phyloP scores from a whole-genome alignment of 2,888 invertebrate species.

The Catocala nupta region DNA sequence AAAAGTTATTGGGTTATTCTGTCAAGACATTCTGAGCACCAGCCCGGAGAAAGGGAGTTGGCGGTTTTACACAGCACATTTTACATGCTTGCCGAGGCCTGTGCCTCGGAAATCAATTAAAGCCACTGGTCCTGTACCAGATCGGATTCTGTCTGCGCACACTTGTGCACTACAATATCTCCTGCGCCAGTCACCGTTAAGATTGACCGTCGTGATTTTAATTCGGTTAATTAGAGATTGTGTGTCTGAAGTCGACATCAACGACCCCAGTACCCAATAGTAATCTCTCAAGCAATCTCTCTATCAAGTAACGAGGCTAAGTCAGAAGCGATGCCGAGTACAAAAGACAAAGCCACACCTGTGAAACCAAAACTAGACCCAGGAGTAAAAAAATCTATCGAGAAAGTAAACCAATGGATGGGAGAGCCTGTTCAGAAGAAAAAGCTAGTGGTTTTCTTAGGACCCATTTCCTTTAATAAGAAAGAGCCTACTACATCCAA shows the following conservation, averaged over 20 bases:
- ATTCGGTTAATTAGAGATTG: neutral
- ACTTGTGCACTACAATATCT: too few species aligned
- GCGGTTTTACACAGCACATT: too few species aligned
- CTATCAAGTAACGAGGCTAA: conserved; percentile 3
- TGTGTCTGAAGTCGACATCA: neutral
- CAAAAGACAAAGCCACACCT: neutral
- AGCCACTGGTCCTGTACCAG: too few species aligned
- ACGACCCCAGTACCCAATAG: conserved; percentile 4
- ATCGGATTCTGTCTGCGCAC: too few species aligned
- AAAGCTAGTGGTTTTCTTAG: conserved; percentile 35
- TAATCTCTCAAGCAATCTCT: neutral
- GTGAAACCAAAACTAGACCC: conserved; percentile 30
- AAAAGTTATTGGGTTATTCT: too few species aligned
- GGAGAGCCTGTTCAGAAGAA: conserved; percentile 34
- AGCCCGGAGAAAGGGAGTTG: too few species aligned
- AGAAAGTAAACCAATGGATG: conserved; percentile 64
- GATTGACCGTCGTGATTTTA: too few species aligned
- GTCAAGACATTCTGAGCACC: too few species aligned
- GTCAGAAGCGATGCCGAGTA: conserved; percentile 3
- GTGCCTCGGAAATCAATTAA: too few species aligned
- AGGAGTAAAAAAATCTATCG: conserved; percentile 54
- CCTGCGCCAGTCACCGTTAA: too few species aligned
- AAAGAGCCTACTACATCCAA: conserved; percentile 43
- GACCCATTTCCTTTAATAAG: conserved; percentile 55
- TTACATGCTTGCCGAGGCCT: too few species aligned